Conservation (phyloP, 2,797 vertebrate species). For the Falco columbarius region DNA sequence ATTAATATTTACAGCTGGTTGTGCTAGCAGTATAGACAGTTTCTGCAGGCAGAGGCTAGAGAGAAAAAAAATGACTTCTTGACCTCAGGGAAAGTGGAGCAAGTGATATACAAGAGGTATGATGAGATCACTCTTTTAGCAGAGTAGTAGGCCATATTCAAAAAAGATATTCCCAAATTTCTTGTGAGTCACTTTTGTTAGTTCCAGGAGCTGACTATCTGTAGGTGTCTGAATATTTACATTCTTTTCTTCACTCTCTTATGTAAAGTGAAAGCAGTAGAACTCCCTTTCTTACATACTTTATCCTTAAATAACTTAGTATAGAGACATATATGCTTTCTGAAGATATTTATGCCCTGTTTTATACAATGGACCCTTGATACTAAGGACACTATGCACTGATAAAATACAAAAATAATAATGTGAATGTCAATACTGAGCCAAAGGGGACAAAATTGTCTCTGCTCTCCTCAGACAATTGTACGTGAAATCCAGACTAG, state of each 20-base stretch:
- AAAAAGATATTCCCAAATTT: slow-evolving; percentile 8
- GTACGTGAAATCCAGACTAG: neutral
- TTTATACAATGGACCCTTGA: neutral
- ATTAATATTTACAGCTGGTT: neutral
- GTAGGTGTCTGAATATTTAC: neutral
- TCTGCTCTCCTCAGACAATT: neutral
- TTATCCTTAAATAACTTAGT: neutral
- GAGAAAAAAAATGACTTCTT: neutral
- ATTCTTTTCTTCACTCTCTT: neutral
- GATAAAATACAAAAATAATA: neutral
- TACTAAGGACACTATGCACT: neutral
- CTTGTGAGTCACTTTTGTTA: neutral
- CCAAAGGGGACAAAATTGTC: neutral
- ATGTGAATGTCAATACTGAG: neutral
- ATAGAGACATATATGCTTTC: neutral
- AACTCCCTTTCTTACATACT: neutral
- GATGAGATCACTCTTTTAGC: neutral
- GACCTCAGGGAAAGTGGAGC: neutral
- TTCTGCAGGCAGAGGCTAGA: neutral
- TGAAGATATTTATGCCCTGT: neutral
- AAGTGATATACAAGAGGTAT: neutral
- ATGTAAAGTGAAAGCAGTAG: neutral
- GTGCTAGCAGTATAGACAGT: neutral
- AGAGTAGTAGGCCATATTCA: neutral
- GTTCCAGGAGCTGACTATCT: neutral